Base-by-base conservation (phyloP, 2,888 invertebrate species). In the Choristoneura rosaceana region DNA sequence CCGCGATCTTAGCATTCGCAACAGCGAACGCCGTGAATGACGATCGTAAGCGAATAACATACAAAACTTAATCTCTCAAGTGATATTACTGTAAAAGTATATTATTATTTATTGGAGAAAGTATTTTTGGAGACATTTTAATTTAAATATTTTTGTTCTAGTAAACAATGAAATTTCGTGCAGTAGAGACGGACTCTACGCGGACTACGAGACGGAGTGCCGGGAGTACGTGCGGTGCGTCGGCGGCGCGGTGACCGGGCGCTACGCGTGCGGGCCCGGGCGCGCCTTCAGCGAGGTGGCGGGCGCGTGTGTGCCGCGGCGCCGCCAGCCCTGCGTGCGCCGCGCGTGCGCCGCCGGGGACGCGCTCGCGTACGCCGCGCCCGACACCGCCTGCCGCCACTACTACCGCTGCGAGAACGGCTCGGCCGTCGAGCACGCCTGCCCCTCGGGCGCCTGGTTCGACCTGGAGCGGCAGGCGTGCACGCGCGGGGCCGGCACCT, bases 351-450 rank as follows among this genome's bases (percentile, higher is more conserved):
- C 88, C 34, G 80, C 87, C 33, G 82, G 76, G 9, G 94, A 94
- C 79, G 76, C 83, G 3, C 81, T 87, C 58, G 92, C 93, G 52
- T 95, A 95, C 83, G 93, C 95, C n/a, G 88, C 93, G 9, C 95
- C 95, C 58, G 95, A 93, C 71, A 94, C 95, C 25, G 93, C 94
- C 59, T 96, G 96, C 81, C 90, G 92, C 4, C 92, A 93, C 71
- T 96, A 95, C 85, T 95, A 95, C 85, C 93, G 94, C 77, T 96
- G 95, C 82, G 87, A 90, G 62, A 91, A 92, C 78, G 94, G 94
- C 55, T 86, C 89, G 10, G 92, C 92, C 47, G 81, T 88, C 10
- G 93, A 95, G 73, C 92, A 91, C 77, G 86, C 90, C 55, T 95
- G 95, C 81, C 94, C 94, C 1, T 84, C 91, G 47, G 95, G 94